Conservation (phyloP, 2,113 vertebrate species). For the Callorhinus ursinus region DNA sequence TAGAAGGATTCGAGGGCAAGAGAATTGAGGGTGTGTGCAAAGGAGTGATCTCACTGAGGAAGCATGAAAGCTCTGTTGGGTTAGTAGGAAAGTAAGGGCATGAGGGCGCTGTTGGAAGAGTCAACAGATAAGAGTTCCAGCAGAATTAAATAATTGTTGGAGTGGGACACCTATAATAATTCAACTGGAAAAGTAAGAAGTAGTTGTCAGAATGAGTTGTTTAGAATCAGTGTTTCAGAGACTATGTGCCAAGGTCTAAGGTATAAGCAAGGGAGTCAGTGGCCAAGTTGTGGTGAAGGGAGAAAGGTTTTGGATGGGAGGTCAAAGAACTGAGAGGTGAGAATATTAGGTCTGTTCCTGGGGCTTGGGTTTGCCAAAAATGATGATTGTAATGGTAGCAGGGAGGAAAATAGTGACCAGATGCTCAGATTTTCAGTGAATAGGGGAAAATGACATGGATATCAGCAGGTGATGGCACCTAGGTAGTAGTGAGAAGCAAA, state of each 20-base stretch:
- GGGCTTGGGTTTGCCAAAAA: background rate
- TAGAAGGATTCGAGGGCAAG: background rate
- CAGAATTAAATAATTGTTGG: background rate
- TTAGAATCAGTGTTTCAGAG: background rate
- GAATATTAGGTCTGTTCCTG: background rate
- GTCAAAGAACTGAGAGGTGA: background rate
- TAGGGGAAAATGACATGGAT: background rate
- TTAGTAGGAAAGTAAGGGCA: background rate
- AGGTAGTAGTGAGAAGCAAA: background rate
- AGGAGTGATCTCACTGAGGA: background rate
- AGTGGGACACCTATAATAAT: background rate
- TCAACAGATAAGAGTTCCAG: background rate
- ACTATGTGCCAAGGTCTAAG: background rate
- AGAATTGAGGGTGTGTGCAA: background rate
- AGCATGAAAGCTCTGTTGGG: background rate
- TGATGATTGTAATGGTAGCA: too few relatives aligned
- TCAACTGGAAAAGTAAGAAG: background rate
- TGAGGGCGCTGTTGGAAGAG: background rate
- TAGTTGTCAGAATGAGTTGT: background rate
- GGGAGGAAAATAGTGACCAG: too few relatives aligned
- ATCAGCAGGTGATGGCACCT: background rate
- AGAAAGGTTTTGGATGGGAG: background rate
- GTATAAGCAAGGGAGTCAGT: background rate
- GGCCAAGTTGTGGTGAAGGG: background rate
- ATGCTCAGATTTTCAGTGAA: background rate